A percentile compares a stretch with the other conserved stretches of the same genome.
These are phyloP conservation scores for Sebastolobus alascanus DNA, from an alignment of 2,797 vertebrate species.

Conservation along the genomic window DNA sequence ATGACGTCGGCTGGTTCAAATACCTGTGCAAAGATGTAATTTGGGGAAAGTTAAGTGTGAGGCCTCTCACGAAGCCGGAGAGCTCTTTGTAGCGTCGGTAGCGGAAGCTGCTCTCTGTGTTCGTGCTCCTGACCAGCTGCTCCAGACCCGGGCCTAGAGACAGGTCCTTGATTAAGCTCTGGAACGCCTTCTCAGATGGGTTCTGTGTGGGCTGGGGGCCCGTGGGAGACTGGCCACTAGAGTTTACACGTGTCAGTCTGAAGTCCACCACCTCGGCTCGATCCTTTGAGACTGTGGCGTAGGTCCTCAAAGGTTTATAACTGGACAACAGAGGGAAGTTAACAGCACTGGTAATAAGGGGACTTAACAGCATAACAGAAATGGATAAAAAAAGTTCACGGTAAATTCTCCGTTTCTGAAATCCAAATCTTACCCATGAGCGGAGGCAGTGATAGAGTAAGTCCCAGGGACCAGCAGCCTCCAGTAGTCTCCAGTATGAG, in stretches of 20 bases:
- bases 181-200: slow-evolving; percentile 88
- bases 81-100: slow-evolving; percentile 92
- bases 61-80: slow-evolving; percentile 88
- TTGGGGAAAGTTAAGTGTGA: slow-evolving; percentile 93
- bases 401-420: neutral
- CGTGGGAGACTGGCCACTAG: slow-evolving; percentile 73
- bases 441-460: slow-evolving; percentile 91
- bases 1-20: neutral
- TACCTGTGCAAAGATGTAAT: slow-evolving; percentile 90
- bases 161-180: slow-evolving; percentile 92
- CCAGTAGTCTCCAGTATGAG: slow-evolving; percentile 94
- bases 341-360: neutral
- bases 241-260: slow-evolving; percentile 82
- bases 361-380: neutral
- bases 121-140: slow-evolving; percentile 85
- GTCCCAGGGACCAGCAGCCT: slow-evolving; percentile 91
- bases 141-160: slow-evolving; percentile 92
- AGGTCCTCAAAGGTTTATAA: slow-evolving; percentile 88
- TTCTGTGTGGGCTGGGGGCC: slow-evolving; percentile 76
- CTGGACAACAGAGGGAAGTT: slow-evolving; percentile 73
- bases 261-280: slow-evolving; percentile 91
- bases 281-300: slow-evolving; percentile 86
- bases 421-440: slow-evolving; percentile 88
- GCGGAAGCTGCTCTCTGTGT: slow-evolving; percentile 87
- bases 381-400: neutral